Percentiles rank a stretch among this genome's conserved stretches.
Evolutionary conservation across 2,113 vertebrate genomes (phyloP).

Genomic region (Onychostoma macrolepis): DNA sequence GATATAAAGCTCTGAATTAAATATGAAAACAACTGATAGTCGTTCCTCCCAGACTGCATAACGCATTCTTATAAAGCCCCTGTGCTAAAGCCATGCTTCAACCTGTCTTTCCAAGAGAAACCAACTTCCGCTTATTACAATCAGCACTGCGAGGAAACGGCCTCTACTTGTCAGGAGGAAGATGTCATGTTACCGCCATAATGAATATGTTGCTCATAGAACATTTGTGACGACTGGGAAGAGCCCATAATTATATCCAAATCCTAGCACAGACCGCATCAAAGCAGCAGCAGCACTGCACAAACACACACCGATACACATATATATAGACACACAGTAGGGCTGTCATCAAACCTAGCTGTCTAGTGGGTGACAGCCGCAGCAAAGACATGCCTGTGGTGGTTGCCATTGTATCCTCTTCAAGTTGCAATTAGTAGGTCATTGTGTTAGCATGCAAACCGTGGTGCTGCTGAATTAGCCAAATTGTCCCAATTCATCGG

Average conservation of each 20-base stretch:
- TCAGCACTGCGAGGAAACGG: constrained; percentile 32
- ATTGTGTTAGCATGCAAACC: constrained; percentile 71
- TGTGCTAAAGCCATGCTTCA: constrained; percentile 76
- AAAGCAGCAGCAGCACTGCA: constrained; percentile 64
- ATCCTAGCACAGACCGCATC: constrained; percentile 69
- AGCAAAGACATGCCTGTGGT: constrained; percentile 59
- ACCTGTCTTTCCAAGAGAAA: constrained; percentile 65
- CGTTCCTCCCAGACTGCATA: background rate
- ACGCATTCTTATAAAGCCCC: constrained; percentile 67
- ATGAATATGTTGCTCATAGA: constrained; percentile 77
- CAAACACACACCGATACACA: constrained; percentile 37
- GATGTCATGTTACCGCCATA: constrained; percentile 74
- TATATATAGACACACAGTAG: constrained; percentile 60
- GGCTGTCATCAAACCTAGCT: constrained; percentile 63
- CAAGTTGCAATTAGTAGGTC: constrained; percentile 72
- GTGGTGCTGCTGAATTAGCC: constrained; percentile 61
- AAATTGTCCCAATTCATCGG: constrained; percentile 62
- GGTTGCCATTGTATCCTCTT: constrained; percentile 63
- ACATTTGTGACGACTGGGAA: constrained; percentile 74
- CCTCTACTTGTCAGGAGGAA: constrained; percentile 69
- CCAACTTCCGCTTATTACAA: constrained; percentile 69
- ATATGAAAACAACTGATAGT: background rate
- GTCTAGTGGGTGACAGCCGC: constrained; percentile 67
- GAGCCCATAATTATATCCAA: constrained; percentile 78
- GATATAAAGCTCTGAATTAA: background rate